Evolutionary conservation across 2,888 invertebrate genomes (phyloP).

Genomic region (Didymodactylos carnosus): DNA sequence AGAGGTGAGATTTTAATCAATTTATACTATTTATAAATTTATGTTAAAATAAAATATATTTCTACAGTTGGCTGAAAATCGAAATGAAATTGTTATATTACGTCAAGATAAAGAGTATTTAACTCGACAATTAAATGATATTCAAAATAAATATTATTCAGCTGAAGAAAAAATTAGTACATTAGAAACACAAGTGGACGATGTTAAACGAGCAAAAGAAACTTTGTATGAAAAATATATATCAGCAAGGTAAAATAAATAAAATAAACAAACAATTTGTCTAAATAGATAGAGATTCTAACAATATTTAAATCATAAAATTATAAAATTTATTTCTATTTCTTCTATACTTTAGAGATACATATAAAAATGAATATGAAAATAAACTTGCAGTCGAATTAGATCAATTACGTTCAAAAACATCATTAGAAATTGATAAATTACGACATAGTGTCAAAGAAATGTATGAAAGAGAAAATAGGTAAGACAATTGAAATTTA

Average conservation of each 20-base stretch:
- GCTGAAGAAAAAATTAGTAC: slow-evolving; percentile 26
- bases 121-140: slow-evolving; percentile 25
- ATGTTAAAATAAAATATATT: background rate
- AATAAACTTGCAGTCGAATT: slow-evolving; percentile 28
- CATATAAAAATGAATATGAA: slow-evolving; percentile 32
- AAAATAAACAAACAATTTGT: no score
- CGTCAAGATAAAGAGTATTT: slow-evolving; percentile 33
- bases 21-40: background rate
- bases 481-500: slow-evolving; percentile 17
- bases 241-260: slow-evolving; percentile 29
- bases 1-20: slow-evolving; percentile 21
- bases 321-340: background rate
- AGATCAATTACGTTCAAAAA: slow-evolving; percentile 26
- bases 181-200: slow-evolving; percentile 25
- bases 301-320: background rate
- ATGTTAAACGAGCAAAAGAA: slow-evolving; percentile 28
- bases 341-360: slow-evolving; percentile 22
- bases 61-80: slow-evolving; percentile 24
- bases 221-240: slow-evolving; percentile 35
- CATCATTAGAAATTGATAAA: slow-evolving; percentile 30
- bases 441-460: slow-evolving; percentile 28
- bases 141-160: slow-evolving; percentile 17
- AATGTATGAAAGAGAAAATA: slow-evolving; percentile 33
- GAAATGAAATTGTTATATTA: slow-evolving; percentile 25
- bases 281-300: no score